phyloP scores from a whole-genome alignment of 2,888 invertebrate genomes.

The Dicyrtomina minuta region DNA sequence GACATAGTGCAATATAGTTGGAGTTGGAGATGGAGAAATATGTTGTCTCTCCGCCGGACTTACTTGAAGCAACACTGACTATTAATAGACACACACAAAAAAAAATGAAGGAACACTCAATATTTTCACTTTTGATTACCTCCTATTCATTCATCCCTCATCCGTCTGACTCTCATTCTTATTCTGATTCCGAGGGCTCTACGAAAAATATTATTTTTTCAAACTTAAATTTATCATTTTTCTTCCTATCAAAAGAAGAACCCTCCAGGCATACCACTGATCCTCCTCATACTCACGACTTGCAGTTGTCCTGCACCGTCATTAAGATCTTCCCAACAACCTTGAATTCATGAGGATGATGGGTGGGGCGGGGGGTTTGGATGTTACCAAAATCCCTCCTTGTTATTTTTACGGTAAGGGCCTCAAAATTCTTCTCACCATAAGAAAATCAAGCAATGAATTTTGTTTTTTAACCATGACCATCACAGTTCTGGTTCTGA shows the following conservation, averaged over 20 bases:
- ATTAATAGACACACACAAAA: conserved; percentile 48
- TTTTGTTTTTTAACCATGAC: no score
- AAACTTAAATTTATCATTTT: conserved; percentile 40
- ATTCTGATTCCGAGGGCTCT: conserved; percentile 25
- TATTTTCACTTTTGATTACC: conserved; percentile 52
- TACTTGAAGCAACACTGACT: conserved; percentile 27
- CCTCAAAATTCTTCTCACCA: no score
- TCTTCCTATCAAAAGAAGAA: conserved; percentile 35
- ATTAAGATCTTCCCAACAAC: no score
- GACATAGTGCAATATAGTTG: neutral
- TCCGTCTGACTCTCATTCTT: no score
- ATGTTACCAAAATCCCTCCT: no score
- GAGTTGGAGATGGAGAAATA: neutral
- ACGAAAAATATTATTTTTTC: conserved; percentile 40
- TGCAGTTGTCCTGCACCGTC: conserved; percentile 2
- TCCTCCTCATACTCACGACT: conserved; percentile 4
- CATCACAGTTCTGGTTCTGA: no score
- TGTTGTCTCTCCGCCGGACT: neutral
- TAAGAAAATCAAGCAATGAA: no score
- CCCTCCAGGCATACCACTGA: conserved; percentile 36
- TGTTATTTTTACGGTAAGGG: no score
- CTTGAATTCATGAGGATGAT: no score
- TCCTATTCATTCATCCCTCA: conserved; percentile 42
- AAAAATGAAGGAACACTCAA: conserved; percentile 44
- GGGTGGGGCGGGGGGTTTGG: no score